Evolutionary conservation across 2,113 vertebrate species (phyloP), one percentile per base, ranked within the genome.

Genomic region (Todiramphus chloris): DNA sequence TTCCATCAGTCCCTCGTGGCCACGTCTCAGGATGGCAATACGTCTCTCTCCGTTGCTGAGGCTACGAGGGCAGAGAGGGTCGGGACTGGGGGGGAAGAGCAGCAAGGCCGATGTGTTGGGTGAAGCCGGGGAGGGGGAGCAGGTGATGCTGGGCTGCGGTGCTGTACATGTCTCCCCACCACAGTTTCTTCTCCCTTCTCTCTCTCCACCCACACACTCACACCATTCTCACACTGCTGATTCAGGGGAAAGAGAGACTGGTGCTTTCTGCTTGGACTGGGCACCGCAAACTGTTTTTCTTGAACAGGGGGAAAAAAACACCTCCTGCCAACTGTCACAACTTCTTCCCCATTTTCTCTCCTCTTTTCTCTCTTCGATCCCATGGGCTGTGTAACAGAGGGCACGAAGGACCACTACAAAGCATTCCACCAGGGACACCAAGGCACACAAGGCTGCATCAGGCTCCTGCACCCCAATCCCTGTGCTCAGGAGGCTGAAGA

Each of bases 231-330:
- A 2, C 16, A 19, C 70, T 94, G 96, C 95, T 97, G 96, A 96
- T 92, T 94, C 74, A 91, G 70, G 43, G 96, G 96, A 96, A 96
- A 95, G 89, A 96, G 63, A 80, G 8, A 41, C 20, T 84, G 89
- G 33, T 74, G 70, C 62, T 92, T 92, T 96, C 74, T 89, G 60
- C 90, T 91, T 51, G 94, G 95, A 96, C 88, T 91, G 94, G 93
- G 87, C 96, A 96, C 94, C 91, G 94, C 91, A 96, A 94, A 87
- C 90, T 83, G 89, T 89, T 97, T 96, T 87, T 92, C 74, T 91
- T 56, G 33, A 94, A 67, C 37, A 60, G 74, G 31, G 96, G 90
- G 93, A 94, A 97, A 96, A 96, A 97, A 95, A 89, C 88, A 92
- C n/a, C 66, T 90, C 55, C 67, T 2, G 14, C 39, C 79, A 89